These are phyloP conservation scores for Halcyon senegalensis DNA, from an alignment of 2,113 vertebrate genomes.

Conservation along the genomic window DNA sequence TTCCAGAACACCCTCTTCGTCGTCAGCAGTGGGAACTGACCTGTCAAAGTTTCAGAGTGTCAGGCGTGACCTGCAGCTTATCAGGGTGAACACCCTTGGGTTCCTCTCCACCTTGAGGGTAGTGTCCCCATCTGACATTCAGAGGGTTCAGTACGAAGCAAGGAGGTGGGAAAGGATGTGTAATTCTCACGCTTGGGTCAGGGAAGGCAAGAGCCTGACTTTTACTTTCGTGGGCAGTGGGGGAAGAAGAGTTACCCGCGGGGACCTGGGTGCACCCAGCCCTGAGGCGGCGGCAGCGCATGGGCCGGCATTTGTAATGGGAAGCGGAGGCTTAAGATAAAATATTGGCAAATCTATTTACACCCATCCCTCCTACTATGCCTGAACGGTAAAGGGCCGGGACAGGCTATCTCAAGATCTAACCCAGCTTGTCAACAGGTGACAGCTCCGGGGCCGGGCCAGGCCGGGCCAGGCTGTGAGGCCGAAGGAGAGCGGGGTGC, in stretches of 20 bases:
- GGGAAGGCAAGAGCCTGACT: neutral
- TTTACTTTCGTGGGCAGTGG: neutral
- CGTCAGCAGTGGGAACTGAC: slow-evolving; percentile 92
- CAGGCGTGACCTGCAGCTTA: neutral
- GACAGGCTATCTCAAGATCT: no score
- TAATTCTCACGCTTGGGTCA: neutral
- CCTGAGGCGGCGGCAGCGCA: accelerated
- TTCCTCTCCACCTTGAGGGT: accelerated
- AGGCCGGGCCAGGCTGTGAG: neutral
- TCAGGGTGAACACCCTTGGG: accelerated
- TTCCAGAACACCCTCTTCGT: slow-evolving; percentile 97
- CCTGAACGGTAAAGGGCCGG: neutral
- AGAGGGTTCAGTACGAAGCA: neutral
- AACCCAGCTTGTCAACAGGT: no score
- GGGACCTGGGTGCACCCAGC: accelerated
- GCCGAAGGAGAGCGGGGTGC: neutral
- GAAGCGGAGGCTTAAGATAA: accelerated
- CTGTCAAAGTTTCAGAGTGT: slow-evolving; percentile 70
- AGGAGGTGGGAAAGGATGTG: neutral
- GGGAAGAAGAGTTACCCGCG: accelerated
- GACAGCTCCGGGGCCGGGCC: accelerated
- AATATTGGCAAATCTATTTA: neutral
- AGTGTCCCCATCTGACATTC: neutral
- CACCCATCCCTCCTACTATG: neutral
- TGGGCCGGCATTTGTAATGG: accelerated